Conservation (phyloP, 2,888 invertebrate species). For the Xestoiulus laeticollis region DNA sequence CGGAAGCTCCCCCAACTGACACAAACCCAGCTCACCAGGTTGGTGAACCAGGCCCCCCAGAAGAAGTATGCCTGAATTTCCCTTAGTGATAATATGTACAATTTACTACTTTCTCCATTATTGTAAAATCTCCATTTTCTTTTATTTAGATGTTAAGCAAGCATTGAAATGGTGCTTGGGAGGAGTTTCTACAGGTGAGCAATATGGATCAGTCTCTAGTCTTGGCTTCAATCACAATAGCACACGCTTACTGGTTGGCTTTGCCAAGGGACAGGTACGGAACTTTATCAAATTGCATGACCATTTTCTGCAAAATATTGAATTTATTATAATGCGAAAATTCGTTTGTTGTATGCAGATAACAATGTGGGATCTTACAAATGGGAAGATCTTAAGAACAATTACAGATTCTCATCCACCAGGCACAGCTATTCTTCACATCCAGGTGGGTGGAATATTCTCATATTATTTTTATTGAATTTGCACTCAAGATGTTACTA, state of each 20-base stretch:
- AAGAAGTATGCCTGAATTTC: too few relatives aligned
- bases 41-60: too few relatives aligned
- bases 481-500: background rate
- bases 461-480: background rate
- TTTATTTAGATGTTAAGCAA: constrained; percentile 70
- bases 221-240: constrained; percentile 88
- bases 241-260: constrained; percentile 82
- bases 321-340: constrained; percentile 61
- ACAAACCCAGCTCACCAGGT: too few relatives aligned
- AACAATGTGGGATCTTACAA: constrained; percentile 84
- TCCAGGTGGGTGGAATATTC: constrained; percentile 66
- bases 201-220: constrained; percentile 71
- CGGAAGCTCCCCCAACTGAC: too few relatives aligned
- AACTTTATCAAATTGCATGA: background rate
- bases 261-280: constrained; percentile 74
- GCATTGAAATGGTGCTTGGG: constrained; percentile 88
- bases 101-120: background rate
- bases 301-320: background rate
- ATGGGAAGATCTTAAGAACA: constrained; percentile 79
- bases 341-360: constrained; percentile 65
- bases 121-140: background rate
- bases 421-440: constrained; percentile 81
- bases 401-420: constrained; percentile 84
- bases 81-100: too few relatives aligned
- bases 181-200: constrained; percentile 74